Evolutionary conservation across 2,797 vertebrate species (phyloP).

Genomic region (Perodicticus potto): DNA sequence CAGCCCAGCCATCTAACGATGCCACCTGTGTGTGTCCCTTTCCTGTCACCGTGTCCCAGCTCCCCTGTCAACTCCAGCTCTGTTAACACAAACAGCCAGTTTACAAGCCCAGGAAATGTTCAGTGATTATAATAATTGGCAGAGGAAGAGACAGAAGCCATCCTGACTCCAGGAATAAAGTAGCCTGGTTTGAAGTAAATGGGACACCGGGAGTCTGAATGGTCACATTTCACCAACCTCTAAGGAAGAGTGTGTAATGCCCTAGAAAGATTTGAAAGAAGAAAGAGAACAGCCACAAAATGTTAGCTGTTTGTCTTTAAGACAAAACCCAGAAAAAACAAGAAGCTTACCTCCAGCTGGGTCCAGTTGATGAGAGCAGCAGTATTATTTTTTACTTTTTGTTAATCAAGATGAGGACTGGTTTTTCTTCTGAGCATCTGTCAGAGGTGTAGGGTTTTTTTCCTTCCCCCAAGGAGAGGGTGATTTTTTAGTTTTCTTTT

Average conservation of each 20-base stretch:
- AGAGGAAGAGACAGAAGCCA: slow-evolving; percentile 67
- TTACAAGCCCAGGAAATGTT: slow-evolving; percentile 72
- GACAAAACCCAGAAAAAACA: neutral
- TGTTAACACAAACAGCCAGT: slow-evolving; percentile 67
- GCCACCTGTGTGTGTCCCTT: slow-evolving; percentile 64
- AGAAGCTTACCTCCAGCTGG: neutral
- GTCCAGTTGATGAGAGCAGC: neutral
- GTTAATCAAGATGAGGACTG: neutral
- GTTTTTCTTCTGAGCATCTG: slow-evolving; percentile 39
- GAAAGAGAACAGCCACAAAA: slow-evolving; percentile 69
- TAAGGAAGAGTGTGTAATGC: slow-evolving; percentile 68
- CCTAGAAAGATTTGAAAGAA: slow-evolving; percentile 63
- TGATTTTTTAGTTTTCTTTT: neutral
- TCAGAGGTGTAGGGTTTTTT: neutral
- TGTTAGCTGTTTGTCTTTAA: slow-evolving; percentile 53
- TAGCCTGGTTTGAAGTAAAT: slow-evolving; percentile 60
- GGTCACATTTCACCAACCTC: slow-evolving; percentile 54
- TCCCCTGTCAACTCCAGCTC: slow-evolving; percentile 64
- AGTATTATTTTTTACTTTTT: neutral
- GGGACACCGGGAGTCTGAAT: slow-evolving; percentile 56
- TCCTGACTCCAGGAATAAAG: slow-evolving; percentile 55
- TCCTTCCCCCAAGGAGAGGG: neutral
- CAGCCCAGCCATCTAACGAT: slow-evolving; percentile 58
- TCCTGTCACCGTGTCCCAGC: slow-evolving; percentile 67
- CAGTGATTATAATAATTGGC: slow-evolving; percentile 73